Percentiles rank a stretch among this genome's conserved stretches.
phyloP scores from a whole-genome alignment of 53 echinoderm and acorn worm species.

The Echinometra lucunter region DNA sequence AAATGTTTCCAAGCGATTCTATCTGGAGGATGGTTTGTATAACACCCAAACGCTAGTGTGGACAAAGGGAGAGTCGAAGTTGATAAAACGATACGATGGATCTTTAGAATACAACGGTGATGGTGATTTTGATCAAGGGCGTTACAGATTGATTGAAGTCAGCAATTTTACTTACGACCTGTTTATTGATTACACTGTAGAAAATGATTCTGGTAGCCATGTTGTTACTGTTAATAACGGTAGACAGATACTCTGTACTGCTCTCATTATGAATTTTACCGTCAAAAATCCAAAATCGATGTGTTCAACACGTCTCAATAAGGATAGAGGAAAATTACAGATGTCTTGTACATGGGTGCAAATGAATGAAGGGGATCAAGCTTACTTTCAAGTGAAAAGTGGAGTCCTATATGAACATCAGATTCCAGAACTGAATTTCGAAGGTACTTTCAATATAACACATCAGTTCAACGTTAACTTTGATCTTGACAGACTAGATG shows the following conservation, averaged over 20 bases:
- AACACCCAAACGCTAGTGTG: not conserved
- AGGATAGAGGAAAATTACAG: not conserved
- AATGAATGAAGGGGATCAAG: not conserved
- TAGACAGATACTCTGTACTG: not conserved
- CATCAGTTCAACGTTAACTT: not conserved
- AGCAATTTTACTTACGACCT: not conserved
- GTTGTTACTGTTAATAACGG: not conserved
- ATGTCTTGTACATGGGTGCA: slow-evolving; percentile 28
- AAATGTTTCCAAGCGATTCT: not conserved
- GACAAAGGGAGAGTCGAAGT: not conserved
- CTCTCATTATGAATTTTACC: not conserved
- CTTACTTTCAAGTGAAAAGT: not conserved
- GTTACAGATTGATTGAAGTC: not conserved
- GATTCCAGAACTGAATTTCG: not conserved
- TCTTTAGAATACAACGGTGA: not conserved
- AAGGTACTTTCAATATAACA: not conserved
- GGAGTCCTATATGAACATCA: not conserved
- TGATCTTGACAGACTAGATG: not conserved
- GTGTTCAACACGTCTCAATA: not conserved
- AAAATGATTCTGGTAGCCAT: not conserved
- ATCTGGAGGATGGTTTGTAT: not conserved
- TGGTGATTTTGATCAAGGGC: not conserved
- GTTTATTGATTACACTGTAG: not conserved
- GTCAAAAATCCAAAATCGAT: not conserved
- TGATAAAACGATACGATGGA: not conserved